phyloP scores from a whole-genome alignment of 2,797 vertebrate species.

The Parotocinclus haroldoi region DNA sequence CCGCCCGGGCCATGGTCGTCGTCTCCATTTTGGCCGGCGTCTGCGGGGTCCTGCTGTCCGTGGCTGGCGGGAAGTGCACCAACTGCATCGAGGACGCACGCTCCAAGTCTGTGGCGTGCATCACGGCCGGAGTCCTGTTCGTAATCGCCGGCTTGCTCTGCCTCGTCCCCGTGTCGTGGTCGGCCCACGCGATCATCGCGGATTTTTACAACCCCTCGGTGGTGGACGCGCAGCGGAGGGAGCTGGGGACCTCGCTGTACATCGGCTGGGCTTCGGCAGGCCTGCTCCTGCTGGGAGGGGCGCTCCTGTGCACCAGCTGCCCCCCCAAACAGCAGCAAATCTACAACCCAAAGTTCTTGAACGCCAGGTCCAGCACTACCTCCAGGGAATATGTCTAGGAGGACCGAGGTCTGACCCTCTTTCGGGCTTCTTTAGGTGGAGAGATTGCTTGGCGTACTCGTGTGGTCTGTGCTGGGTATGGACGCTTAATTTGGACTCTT shows the following conservation, averaged over 20 bases:
- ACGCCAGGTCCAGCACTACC: constrained; percentile 53
- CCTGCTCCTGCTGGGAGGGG: constrained; percentile 81
- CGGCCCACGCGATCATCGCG: constrained; percentile 66
- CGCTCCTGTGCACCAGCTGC: constrained; percentile 79
- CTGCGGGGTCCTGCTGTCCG: constrained; percentile 61
- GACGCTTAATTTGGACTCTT: too few species aligned
- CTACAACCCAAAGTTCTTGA: constrained; percentile 59
- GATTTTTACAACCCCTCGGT: constrained; percentile 76
- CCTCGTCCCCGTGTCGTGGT: constrained; percentile 75
- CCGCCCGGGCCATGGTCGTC: constrained; percentile 69
- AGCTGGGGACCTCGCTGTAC: constrained; percentile 85
- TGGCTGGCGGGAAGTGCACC: constrained; percentile 76
- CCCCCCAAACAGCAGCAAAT: constrained; percentile 55
- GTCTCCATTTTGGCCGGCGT: constrained; percentile 69
- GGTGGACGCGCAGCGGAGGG: constrained; percentile 68
- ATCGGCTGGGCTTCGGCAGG: constrained; percentile 83
- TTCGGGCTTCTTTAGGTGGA: too few species aligned
- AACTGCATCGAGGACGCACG: constrained; percentile 71
- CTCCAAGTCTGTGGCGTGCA: constrained; percentile 69
- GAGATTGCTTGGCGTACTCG: too few species aligned
- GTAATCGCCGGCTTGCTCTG: constrained; percentile 68
- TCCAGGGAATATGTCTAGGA: constrained; percentile 66
- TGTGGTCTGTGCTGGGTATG: too few species aligned
- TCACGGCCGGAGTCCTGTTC: constrained; percentile 68
- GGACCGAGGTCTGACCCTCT: background rate